Evolutionary conservation across 2,113 vertebrate species (phyloP), one percentile per base, ranked within the genome.

Genomic region (Geococcyx californianus): DNA sequence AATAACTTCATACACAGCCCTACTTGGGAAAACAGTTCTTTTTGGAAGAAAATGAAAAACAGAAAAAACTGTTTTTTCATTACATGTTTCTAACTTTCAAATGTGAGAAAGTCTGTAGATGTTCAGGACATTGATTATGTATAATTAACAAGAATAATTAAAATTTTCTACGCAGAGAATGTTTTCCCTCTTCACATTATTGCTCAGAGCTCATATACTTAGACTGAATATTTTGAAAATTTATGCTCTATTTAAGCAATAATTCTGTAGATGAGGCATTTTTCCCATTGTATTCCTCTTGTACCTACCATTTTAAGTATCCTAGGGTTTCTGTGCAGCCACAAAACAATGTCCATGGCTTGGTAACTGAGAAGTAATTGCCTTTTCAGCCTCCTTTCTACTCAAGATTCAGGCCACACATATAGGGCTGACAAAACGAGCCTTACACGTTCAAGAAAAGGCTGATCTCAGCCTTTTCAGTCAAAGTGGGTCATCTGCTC

Each of bases 401-500:
- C 45, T 87, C 13, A 36, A 38, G 28, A 44, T 10, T 23, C 19
- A 72, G 4, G 33, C 66, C 54, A 68, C 59, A n/a, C 7, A 21
- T 13, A 4, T 87, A 86, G 87, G 26, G 45, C 34, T 63, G 79
- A 90, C 6, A 94, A 87, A 96, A 52, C 5, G 13, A 94, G 66
- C 38, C 24, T 87, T 42, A 59, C 78, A 31, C 42, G 83, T 81
- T 63, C 54, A 90, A 67, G 26, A 33, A 87, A 94, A 94, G 59
- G 36, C 58, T 63, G 31, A 56, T 76, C 29, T 81, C n/a, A 51
- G 47, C 23, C 52, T 84, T 63, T 68, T 52, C 52, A 87, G 55
- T 36, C 67, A 95, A 96, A 77, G 47, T 90, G 51, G 84, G 78
- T 95, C 92, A 95, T 18, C 64, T 42, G 86, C 64, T 54, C 64